These are phyloP conservation scores for Sterrhoptilus dennistouni DNA, from an alignment of 2,113 vertebrate species.

Conservation along the genomic window DNA sequence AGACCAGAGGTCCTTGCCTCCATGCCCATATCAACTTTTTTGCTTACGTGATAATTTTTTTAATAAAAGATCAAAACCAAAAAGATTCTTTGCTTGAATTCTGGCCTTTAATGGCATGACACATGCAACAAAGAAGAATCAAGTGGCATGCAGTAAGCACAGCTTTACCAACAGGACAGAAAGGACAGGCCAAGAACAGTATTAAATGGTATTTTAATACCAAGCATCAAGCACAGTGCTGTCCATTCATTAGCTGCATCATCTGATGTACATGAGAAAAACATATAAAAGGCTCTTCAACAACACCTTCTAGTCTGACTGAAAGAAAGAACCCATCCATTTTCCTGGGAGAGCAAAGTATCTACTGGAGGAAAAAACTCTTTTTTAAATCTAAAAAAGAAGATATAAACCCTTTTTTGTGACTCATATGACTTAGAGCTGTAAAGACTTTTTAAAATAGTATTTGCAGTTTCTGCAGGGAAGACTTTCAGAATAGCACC, in stretches of 20 bases:
- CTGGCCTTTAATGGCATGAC: not conserved
- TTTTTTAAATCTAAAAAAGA: not conserved
- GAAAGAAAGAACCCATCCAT: not conserved
- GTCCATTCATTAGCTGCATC: not conserved
- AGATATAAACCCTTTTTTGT: not conserved
- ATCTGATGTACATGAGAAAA: not conserved
- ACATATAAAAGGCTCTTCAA: not conserved
- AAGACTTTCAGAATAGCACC: slow-evolving; percentile 28
- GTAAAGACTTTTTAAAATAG: slow-evolving; percentile 36
- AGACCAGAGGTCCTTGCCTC: not conserved
- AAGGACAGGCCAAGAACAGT: not conserved
- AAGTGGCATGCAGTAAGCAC: not conserved
- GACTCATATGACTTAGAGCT: slow-evolving; percentile 41
- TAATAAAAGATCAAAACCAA: not conserved
- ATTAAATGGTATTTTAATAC: not conserved
- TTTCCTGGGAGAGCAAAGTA: not conserved
- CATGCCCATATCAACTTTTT: not conserved
- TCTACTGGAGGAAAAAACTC: not conserved
- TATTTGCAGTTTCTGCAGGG: slow-evolving; percentile 24
- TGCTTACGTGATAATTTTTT: not conserved
- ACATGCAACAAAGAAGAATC: not conserved
- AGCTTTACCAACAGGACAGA: not conserved
- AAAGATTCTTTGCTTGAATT: not conserved
- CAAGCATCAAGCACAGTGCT: not conserved
- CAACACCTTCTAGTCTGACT: not conserved